Conservation (phyloP, 2,888 invertebrate genomes). For the Incurvaria masculella region DNA sequence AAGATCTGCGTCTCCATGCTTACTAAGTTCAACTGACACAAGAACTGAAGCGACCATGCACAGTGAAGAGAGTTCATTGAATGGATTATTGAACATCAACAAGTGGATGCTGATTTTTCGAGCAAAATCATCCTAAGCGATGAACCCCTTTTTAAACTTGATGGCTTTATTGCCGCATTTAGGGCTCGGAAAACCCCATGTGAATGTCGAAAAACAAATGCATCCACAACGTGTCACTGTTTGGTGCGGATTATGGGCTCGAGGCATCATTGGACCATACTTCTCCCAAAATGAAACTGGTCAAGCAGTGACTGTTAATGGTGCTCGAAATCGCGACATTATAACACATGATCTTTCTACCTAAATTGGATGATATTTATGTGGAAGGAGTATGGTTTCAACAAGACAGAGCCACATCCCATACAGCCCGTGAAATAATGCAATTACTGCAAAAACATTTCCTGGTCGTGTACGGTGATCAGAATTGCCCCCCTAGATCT, state of each 20-base stretch:
- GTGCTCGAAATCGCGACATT: conserved; percentile 15
- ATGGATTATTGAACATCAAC: not conserved
- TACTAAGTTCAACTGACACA: too few relatives aligned
- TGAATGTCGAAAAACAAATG: conserved; percentile 9
- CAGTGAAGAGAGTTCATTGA: too few relatives aligned
- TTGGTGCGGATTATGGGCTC: conserved; percentile 8
- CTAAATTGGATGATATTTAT: conserved; percentile 10
- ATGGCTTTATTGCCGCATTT: conserved; percentile 7
- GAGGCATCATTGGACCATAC: conserved; percentile 8
- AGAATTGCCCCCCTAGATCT: conserved; percentile 15
- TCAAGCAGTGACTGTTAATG: conserved; percentile 13
- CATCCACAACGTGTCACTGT: conserved; percentile 13
- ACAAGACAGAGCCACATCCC: conserved; percentile 13
- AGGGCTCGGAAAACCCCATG: conserved; percentile 1
- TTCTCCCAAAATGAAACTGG: conserved; percentile 10
- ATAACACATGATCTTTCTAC: conserved; percentile 10
- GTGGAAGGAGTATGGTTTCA: conserved; percentile 7
- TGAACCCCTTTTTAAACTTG: conserved; percentile 17
- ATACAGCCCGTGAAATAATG: conserved; percentile 7
- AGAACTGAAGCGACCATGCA: too few relatives aligned
- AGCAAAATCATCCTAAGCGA: conserved; percentile 17
- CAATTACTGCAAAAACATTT: too few relatives aligned
- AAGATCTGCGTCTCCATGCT: too few relatives aligned
- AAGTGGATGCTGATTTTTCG: conserved; percentile 17
- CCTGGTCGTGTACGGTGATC: conserved; percentile 9